Base-by-base conservation (phyloP, 2,888 invertebrate species). In the Clanis bilineata region DNA sequence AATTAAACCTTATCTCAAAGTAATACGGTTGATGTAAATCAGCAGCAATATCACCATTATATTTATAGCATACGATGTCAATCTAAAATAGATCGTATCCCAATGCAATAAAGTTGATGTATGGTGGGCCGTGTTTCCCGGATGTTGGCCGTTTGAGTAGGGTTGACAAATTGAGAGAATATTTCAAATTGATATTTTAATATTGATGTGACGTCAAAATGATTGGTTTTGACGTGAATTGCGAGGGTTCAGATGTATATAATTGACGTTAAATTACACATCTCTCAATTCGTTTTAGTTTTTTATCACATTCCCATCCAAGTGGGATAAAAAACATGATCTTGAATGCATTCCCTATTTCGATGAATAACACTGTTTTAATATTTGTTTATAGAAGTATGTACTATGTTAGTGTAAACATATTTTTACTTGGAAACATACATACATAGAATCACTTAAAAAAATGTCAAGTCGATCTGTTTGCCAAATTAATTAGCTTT, bases 141-240 rank as follows among this genome's bases (percentile, higher is more conserved):
- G 28, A 51, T 51, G 32, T 51, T 51, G 47, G 47, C 1, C 32
- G 15, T 18, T 41, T 51, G 18, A 32, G 9, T 32, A 51, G 51
- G 32, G 28, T 51, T 51, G 51, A 32, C 51, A 32, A 51, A 32
- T 51, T 32, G 10, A 1, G 51, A 51, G 18, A 51, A 51, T 51
- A 51, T 32, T 22, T 44, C 41, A 6, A 18, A 41, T 41, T 41
- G 18, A 18, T 41, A 41, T 41, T 41, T 41, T 9, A 41, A 41
- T 41, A 41, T 41, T 18, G 41, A 41, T 18, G 41, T 18, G 7
- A 18, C 9, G 18, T 41, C 18, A 18, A 18, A 41, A 7, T 41
- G 41, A 41, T 41, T 41, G 41, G 7, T 41, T 36, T 18, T 7
- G 41, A 15, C 2, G n/a, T 41, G 7, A 41, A 41, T 47, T 7